Evolutionary conservation across 2,113 vertebrate species (phyloP), one percentile per base, ranked within the genome.

Genomic region (Salvelinus namaycush): DNA sequence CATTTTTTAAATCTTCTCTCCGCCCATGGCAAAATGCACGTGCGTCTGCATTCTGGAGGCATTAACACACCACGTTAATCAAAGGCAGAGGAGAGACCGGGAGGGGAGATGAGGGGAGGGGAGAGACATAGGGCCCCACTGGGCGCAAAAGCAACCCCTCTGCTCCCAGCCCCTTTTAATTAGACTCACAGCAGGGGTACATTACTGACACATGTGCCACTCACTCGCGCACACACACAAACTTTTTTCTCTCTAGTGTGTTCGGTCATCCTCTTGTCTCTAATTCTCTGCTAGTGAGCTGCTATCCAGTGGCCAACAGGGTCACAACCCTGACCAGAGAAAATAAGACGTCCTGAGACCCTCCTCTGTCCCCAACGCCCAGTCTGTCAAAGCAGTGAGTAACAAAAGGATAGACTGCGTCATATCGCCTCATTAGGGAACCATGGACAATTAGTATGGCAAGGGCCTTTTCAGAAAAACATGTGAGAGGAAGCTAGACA

Each of bases 161-260:
- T 87, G 94, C 91, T 89, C 90, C 89, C 87, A 91, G 89, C 81
- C 86, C 87, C 93, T 94, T 95, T 95, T 97, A 96, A 97, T 97
- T 96, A 96, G 93, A 92, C 88, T 95, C 96, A 92, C 95, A 94
- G 94, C 93, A 86, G 94, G 93, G 89, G 85, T 74, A 49, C 82
- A 81, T 77, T 83, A 80, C 73, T 51, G 20, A 78, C 87, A 85
- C 91, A 82, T 83, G 75, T 70, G 31, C 65, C 34, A 68, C 67
- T 86, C 84, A 89, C 81, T 78, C 85, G 83, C 77, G 85, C 82
- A 85, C 62, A 74, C 85, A 79, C 68, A 72, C 78, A 79, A 60
- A 86, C 59, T 48, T 44, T 54, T 54, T 18, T 44, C 39, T 44
- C 39, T 44, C 39, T 44, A 44, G 39, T 44, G 51, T 54, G 51